These are phyloP conservation scores for Neodontobutis hainanensis DNA, from an alignment of 2,113 vertebrate genomes.

Conservation along the genomic window DNA sequence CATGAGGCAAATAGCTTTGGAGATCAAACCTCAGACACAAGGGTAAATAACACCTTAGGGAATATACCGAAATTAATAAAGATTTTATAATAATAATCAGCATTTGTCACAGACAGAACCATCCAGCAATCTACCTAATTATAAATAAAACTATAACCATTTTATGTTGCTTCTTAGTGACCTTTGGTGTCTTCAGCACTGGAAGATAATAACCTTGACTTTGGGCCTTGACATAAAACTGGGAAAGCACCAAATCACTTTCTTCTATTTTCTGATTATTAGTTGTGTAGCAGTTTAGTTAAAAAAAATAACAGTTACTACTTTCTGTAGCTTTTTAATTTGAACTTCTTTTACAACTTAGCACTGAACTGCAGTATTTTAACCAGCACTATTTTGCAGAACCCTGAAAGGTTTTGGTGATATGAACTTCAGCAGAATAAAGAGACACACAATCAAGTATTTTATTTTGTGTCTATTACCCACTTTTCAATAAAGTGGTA, in stretches of 20 bases:
- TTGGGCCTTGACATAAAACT: constrained; percentile 20
- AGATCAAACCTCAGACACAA: constrained; percentile 43
- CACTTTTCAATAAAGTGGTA: no score
- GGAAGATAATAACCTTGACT: constrained; percentile 32
- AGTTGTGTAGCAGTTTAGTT: constrained; percentile 65
- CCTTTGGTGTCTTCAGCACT: constrained; percentile 22
- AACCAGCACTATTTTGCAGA: no score
- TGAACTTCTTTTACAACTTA: no score
- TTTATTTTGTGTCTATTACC: no score
- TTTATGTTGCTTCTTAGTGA: constrained; percentile 44
- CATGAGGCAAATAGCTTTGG: constrained; percentile 50
- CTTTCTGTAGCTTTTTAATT: no score
- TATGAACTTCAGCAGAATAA: no score
- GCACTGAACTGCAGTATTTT: no score
- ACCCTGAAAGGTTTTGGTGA: no score
- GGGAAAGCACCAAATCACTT: constrained; percentile 45
- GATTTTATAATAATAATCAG: constrained; percentile 53
- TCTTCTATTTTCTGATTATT: constrained; percentile 76
- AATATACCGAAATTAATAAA: constrained; percentile 40
- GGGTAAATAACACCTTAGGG: constrained; percentile 55
- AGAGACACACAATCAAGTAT: no score
- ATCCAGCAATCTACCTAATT: constrained; percentile 28
- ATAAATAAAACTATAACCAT: constrained; percentile 55
- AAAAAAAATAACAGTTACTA: constrained; percentile 46
- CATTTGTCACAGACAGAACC: constrained; percentile 51